A percentile compares a stretch with the other conserved stretches of the same genome.
Conservation (phyloP, 1,140 invertebrate species). For the Heliconius congener region DNA sequence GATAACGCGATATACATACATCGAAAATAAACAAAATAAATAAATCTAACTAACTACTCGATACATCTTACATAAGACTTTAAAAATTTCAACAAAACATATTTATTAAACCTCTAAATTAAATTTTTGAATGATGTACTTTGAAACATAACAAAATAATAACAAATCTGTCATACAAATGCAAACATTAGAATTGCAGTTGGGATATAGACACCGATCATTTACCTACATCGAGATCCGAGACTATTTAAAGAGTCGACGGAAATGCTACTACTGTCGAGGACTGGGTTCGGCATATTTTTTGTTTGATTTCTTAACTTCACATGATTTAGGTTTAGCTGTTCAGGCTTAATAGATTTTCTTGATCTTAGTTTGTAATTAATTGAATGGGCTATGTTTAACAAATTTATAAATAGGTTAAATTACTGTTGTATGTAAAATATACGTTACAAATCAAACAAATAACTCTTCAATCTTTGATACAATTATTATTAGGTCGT, state of each 20-base stretch:
- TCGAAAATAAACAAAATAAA: too few species aligned
- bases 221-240: conserved; percentile 52
- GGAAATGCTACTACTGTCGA: conserved; percentile 43
- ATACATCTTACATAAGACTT: too few species aligned
- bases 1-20: too few species aligned
- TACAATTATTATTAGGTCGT: background rate
- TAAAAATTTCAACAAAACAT: background rate
- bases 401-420: background rate
- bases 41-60: too few species aligned
- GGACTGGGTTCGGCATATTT: conserved; percentile 17
- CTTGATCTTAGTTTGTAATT: background rate
- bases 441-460: background rate
- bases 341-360: conserved; percentile 11
- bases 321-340: conserved; percentile 16
- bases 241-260: conserved; percentile 61
- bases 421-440: background rate
- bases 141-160: background rate
- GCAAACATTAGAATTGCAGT: conserved; percentile 41
- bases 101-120: background rate
- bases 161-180: conserved; percentile 14
- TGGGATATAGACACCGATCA: conserved; percentile 37
- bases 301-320: conserved; percentile 27
- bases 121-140: background rate
- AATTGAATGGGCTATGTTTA: conserved; percentile 10
- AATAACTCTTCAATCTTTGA: background rate